Evolutionary conservation across 2,888 invertebrate species (phyloP).

Genomic region (Alcis repandata): DNA sequence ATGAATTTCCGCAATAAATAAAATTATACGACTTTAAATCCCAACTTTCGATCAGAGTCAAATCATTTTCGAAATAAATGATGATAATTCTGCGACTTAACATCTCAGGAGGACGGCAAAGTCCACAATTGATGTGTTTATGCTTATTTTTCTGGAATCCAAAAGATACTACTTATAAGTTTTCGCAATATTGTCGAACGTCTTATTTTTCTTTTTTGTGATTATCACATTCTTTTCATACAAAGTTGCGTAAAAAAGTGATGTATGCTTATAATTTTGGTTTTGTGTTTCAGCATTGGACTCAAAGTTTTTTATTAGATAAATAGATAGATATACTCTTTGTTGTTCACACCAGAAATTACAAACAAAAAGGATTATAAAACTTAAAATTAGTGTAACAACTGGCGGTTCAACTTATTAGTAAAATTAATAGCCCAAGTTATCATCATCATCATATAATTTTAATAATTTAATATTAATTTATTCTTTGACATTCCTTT

Average conservation of each 20-base stretch:
- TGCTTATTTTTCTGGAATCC: conserved; percentile 55
- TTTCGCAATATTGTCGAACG: conserved; percentile 43
- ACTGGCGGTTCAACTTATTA: too few relatives aligned
- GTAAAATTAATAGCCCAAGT: too few relatives aligned
- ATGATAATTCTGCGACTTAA: conserved; percentile 75
- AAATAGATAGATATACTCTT: too few relatives aligned
- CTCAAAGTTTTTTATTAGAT: too few relatives aligned
- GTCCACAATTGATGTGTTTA: conserved; percentile 68
- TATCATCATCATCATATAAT: too few relatives aligned
- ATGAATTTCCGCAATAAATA: conserved; percentile 67
- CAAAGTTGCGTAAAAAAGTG: too few relatives aligned
- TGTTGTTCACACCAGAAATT: too few relatives aligned
- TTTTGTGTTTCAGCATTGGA: not conserved
- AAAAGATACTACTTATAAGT: conserved; percentile 48
- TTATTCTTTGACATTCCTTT: too few relatives aligned
- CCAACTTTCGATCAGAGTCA: conserved; percentile 63
- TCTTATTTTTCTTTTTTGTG: not conserved
- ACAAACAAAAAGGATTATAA: too few relatives aligned
- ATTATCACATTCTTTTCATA: not conserved
- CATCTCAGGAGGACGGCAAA: conserved; percentile 60
- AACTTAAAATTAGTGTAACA: too few relatives aligned
- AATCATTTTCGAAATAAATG: conserved; percentile 67
- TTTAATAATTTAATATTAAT: too few relatives aligned
- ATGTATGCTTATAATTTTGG: too few relatives aligned
- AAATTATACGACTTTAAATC: conserved; percentile 63